Evolutionary conservation across 2,113 vertebrate genomes (phyloP).

Genomic region (Castor canadensis): DNA sequence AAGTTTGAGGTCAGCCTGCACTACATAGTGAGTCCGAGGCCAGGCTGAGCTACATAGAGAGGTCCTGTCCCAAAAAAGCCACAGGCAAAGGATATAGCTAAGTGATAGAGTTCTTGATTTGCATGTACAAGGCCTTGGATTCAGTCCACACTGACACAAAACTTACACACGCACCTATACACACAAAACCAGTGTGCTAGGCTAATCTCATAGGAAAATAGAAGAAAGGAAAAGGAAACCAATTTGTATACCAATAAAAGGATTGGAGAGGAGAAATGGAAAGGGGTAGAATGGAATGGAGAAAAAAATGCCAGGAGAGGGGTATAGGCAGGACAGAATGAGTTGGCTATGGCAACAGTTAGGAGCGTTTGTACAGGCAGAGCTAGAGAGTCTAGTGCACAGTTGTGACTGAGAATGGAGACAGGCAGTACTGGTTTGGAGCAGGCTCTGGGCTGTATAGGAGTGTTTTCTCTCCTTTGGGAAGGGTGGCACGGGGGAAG

Average conservation of each 20-base stretch:
- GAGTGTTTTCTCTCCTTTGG: not conserved
- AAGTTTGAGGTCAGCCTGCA: not conserved
- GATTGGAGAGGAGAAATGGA: not conserved
- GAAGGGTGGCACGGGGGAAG: too few species aligned
- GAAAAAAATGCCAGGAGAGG: not conserved
- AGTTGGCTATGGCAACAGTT: not conserved
- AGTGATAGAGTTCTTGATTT: too few species aligned
- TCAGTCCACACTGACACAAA: too few species aligned
- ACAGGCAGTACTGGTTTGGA: not conserved
- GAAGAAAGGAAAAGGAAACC: not conserved
- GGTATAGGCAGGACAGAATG: not conserved
- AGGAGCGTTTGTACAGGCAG: not conserved
- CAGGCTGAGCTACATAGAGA: too few species aligned
- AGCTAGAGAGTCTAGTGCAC: not conserved
- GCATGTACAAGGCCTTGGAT: too few species aligned
- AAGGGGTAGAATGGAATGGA: not conserved
- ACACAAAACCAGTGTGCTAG: too few species aligned
- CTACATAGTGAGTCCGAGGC: too few species aligned
- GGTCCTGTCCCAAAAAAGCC: too few species aligned
- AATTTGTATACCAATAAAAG: not conserved
- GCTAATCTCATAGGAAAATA: not conserved
- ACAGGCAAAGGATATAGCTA: too few species aligned
- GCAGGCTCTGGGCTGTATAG: not conserved
- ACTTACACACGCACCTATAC: too few species aligned
- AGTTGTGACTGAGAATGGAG: not conserved